Percentiles rank a stretch among this genome's conserved stretches.
phyloP scores from a whole-genome alignment of 2,888 invertebrate species.

The Cinara cedri region DNA sequence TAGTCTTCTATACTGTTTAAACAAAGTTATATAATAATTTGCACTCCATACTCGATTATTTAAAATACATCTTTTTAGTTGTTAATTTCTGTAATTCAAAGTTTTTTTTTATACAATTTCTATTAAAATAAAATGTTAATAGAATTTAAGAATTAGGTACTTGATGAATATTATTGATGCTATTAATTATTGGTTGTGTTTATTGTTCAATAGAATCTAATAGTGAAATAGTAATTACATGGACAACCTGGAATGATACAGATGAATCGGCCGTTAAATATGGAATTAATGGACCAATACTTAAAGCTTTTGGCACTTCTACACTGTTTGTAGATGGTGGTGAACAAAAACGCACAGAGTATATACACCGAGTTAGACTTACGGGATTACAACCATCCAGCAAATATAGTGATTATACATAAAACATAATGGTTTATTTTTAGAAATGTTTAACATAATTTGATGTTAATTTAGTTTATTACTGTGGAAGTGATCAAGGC shows the following conservation, averaged over 20 bases:
- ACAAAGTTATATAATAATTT: background rate
- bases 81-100: background rate
- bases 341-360: conserved; percentile 69
- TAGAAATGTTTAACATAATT: conserved; percentile 8
- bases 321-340: conserved; percentile 80
- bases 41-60: background rate
- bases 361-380: conserved; percentile 78
- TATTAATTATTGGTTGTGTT: background rate
- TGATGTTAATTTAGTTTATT: conserved; percentile 70
- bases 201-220: conserved; percentile 67
- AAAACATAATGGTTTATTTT: background rate
- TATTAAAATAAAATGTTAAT: background rate
- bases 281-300: conserved; percentile 68
- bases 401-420: conserved; percentile 68
- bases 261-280: conserved; percentile 75
- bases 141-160: background rate
- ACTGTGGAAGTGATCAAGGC: conserved; percentile 78
- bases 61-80: background rate
- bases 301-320: conserved; percentile 68
- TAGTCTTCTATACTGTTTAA: background rate
- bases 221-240: conserved; percentile 78
- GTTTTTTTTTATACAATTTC: background rate
- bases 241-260: conserved; percentile 79
- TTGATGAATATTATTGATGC: background rate
- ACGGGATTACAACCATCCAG: conserved; percentile 69